A percentile compares a stretch with the other conserved stretches of the same genome.
Conservation (phyloP, 2,797 vertebrate species). For the Botia kubotai region DNA sequence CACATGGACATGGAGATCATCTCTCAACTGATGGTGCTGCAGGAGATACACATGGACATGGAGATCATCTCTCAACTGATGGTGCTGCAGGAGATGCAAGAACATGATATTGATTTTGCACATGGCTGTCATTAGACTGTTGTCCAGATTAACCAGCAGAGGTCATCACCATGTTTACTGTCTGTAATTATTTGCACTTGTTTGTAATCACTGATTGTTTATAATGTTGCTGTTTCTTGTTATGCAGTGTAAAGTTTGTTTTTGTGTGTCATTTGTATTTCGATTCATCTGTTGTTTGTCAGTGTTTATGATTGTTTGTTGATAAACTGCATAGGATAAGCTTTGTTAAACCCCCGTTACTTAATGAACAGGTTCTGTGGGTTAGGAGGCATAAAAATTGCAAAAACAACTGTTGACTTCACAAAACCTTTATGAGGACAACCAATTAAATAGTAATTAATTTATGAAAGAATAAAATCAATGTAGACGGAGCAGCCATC, state of each 20-base stretch:
- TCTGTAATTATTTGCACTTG: neutral
- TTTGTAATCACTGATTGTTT: neutral
- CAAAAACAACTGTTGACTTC: neutral
- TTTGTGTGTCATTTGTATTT: neutral
- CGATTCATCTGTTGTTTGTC: no score
- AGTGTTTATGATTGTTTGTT: neutral
- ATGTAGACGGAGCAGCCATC: neutral
- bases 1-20: no score
- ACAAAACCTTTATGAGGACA: no score
- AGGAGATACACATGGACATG: no score
- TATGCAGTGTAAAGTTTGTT: neutral
- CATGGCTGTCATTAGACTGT: neutral
- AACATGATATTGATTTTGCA: neutral
- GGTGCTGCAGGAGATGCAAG: no score
- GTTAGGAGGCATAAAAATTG: no score
- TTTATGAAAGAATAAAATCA: neutral
- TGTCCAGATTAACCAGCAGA: neutral
- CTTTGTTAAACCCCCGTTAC: neutral
- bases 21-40: no score
- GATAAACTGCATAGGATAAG: neutral
- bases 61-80: no score
- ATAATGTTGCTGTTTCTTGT: neutral
- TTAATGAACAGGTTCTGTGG: no score
- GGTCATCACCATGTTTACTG: neutral
- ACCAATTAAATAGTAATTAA: no score